Evolutionary conservation across 1,140 invertebrate genomes (phyloP), one percentile per base, ranked within the genome.

Genomic region (Choristoneura fumiferana): DNA sequence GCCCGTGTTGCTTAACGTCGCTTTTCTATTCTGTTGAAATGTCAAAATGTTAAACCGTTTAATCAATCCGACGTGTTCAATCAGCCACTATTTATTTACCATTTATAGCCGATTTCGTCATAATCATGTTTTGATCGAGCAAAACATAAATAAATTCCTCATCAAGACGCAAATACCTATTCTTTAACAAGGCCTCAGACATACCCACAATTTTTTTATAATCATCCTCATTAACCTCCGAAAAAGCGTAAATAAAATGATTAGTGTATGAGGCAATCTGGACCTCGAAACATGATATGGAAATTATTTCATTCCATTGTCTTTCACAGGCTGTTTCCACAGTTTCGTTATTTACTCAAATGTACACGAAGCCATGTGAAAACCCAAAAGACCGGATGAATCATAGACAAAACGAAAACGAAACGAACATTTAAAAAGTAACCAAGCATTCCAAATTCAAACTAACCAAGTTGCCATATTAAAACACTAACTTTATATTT

Each of bases 381-480:
- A 72, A 69, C 59, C 73, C 58, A n/a, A n/a, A n/a, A n/a, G 66
- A 64, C 60, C 58, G 60, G 69, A 69, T 78, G 73, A 78, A 54
- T 77, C 68, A 76, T 60, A 63, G 56, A 39, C 62, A 54, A 60
- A 57, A 59, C 54, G 52, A 58, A 73, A 58, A 53, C 65, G 73
- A 76, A 78, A 66, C 71, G 69, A 79, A 69, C 70, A 71, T 63
- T 57, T 34, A 15, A 58, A 58, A 58, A 13, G 71, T 74, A 75
- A 78, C 64, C 63, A 68, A 78, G 63, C 69, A 73, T 80, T 82
- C 74, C 73, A 79, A 76, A 76, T 74, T 35, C 71, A 73, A 69
- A 78, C 71, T 85, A 83, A 84, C 76, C 67, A 63, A 68, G 76
- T 87, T 87, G 84, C 84, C 84, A 87, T 87, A 85, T 79, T 84